Evolutionary conservation across 1,140 invertebrate genomes (phyloP), one percentile per base, ranked within the genome.

Genomic region (Drosophila asahinai): DNA sequence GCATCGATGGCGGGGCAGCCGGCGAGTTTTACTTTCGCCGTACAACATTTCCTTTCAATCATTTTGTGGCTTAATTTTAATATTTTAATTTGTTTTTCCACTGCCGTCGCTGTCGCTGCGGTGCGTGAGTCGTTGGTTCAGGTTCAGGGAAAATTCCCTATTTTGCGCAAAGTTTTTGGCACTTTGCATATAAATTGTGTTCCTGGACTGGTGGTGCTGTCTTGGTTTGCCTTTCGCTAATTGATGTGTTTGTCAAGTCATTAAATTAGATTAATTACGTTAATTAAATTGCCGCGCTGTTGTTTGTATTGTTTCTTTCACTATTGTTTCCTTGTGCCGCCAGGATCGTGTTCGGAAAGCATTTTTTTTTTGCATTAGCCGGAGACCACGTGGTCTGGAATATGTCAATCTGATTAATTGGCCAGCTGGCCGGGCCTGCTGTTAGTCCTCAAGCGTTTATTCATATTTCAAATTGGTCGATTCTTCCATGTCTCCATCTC

Each of bases 211-310:
- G 42, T 49, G 70, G 30, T 58, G 45, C 43, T 19, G 48, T 27
- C 60, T 40, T 42, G 27, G 78, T 33, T 38, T 47, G 68, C 49
- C 70, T 73, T 82, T 67, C 57, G 78, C 84, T 91, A 91, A 91
- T 91, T 91, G 83, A 89, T 91, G 79, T 91, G 89, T 91, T 91
- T 91, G 89, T 91, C 89, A 89, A 91, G 89, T 91, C 84, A 91
- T 91, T 91, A 91, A 89, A 91, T 91, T 82, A 89, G 90, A 91
- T 91, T 91, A 91, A 91, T 91, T 91, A 91, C 81, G 81, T 84
- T 91, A 91, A 91, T 91, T 91, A 91, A 91, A 89, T 89, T 89
- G 68, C 62, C 63, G 52, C 27, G 65, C 49, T 59, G 67, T 47
- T 66, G 14, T 38, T 67, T 62, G 52, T 57, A 65, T 73, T 70